Evolutionary conservation across 2,888 invertebrate species (phyloP).

Genomic region (Polyommatus icarus): DNA sequence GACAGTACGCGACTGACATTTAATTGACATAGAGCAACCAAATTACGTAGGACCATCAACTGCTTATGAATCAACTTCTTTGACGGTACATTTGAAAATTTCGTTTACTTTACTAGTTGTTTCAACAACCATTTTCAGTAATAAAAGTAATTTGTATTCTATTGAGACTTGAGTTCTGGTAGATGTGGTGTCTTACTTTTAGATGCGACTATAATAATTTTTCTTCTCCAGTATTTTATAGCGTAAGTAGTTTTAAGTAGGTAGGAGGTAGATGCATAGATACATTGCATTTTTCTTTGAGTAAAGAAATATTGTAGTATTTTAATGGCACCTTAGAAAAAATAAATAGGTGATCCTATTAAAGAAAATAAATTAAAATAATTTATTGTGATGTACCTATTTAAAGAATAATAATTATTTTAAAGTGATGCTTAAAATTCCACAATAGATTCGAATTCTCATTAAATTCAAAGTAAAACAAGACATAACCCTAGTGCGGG

Average conservation of each 20-base stretch:
- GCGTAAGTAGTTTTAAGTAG: not conserved
- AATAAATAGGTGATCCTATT: not conserved
- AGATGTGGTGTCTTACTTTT: not conserved
- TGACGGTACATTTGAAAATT: no score
- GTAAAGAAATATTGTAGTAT: not conserved
- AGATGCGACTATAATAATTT: not conserved
- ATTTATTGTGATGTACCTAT: constrained; percentile 13
- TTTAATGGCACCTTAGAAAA: constrained; percentile 1
- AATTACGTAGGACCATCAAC: no score
- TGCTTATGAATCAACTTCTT: no score
- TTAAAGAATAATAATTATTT: not conserved
- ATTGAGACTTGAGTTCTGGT: not conserved
- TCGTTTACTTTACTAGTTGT: no score
- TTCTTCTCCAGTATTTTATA: not conserved
- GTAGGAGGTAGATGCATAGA: not conserved
- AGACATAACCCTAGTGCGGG: not conserved
- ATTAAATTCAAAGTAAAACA: not conserved
- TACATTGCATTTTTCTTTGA: not conserved
- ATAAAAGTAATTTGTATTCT: not conserved
- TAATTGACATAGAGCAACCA: no score
- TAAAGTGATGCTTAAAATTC: not conserved
- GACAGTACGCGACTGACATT: no score
- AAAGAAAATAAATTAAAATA: not conserved
- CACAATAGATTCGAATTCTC: not conserved
- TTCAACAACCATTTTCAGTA: no score